Conservation (phyloP, 2,888 invertebrate genomes). For the Pyrrhia umbra region DNA sequence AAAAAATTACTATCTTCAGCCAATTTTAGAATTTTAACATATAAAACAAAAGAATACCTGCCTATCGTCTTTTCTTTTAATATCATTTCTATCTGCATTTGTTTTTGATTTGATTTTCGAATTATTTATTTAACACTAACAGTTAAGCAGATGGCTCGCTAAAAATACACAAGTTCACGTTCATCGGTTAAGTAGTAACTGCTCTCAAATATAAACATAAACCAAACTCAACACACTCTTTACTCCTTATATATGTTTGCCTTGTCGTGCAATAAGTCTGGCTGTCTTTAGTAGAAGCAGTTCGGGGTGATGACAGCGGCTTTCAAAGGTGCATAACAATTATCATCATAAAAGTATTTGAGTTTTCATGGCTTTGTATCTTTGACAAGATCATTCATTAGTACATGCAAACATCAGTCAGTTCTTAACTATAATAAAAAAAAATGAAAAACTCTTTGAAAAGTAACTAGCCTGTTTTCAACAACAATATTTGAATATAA, state of each 20-base stretch:
- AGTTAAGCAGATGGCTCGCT: neutral
- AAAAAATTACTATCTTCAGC: neutral
- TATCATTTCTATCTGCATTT: neutral
- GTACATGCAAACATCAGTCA: no score
- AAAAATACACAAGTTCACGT: slow-evolving; percentile 22
- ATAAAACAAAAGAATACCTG: neutral
- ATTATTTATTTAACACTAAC: neutral
- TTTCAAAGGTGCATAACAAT: slow-evolving; percentile 28
- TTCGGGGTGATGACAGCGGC: slow-evolving; percentile 27
- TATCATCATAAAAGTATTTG: neutral
- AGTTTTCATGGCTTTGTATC: neutral
- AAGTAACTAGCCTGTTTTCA: no score
- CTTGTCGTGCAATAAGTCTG: slow-evolving; percentile 38
- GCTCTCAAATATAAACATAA: slow-evolving; percentile 42
- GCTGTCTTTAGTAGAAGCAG: slow-evolving; percentile 32
- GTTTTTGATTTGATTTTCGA: neutral
- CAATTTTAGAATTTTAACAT: no score
- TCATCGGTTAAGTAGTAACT: slow-evolving; percentile 4
- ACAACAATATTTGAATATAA: no score
- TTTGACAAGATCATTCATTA: no score
- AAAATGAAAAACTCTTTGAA: no score
- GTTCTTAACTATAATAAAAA: no score
- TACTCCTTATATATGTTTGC: slow-evolving; percentile 18
- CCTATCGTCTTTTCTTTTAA: neutral
- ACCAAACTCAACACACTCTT: slow-evolving; percentile 22